These are phyloP conservation scores for Crypturellus undulatus DNA, from an alignment of 2,113 vertebrate species.

Conservation along the genomic window DNA sequence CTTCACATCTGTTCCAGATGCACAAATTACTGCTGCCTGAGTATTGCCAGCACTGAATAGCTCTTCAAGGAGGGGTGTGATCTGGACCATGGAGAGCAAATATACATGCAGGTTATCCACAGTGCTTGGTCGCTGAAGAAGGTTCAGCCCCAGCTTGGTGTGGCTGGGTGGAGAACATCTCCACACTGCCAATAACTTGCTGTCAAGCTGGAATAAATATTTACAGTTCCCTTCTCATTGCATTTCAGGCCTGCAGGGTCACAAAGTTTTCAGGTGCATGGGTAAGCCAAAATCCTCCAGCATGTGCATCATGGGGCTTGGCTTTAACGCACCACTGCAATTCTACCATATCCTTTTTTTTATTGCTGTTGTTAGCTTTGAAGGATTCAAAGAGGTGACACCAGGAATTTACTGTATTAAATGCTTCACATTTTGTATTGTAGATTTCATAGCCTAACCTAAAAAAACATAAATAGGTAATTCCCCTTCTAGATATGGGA, in stretches of 20 bases:
- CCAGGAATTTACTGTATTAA: neutral
- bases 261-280: neutral
- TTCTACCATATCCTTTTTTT: too few species aligned
- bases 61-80: neutral
- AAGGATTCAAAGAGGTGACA: neutral
- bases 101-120: neutral
- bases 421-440: neutral
- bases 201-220: neutral
- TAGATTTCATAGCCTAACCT: neutral
- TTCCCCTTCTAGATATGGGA: neutral
- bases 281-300: neutral
- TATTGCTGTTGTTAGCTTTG: neutral
- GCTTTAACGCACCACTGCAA: neutral
- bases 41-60: too few species aligned
- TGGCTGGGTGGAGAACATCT: neutral
- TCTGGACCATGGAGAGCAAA: neutral
- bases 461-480: neutral
- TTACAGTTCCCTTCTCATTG: neutral
- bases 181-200: neutral
- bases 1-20: neutral
- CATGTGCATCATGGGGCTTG: neutral
- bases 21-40: neutral
- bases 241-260: neutral
- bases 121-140: rapidly evolving
- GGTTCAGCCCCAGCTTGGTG: neutral